These are phyloP conservation scores for Meloidogyne hapla DNA, from an alignment of 1,140 invertebrate species.

Conservation along the genomic window DNA sequence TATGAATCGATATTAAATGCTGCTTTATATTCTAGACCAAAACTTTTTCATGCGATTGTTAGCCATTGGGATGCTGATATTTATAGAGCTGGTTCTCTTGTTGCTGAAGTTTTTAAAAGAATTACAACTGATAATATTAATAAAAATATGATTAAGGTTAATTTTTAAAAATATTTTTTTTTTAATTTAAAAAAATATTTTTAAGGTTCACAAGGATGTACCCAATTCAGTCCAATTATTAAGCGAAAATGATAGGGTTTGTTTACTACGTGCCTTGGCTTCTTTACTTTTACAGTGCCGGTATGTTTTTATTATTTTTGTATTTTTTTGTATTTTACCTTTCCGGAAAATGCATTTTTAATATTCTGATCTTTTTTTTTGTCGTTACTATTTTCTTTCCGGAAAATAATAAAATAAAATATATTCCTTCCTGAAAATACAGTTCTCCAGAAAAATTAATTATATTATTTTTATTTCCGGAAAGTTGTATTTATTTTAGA, in stretches of 20 bases:
- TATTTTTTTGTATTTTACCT: background rate
- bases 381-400: no score
- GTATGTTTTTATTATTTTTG: background rate
- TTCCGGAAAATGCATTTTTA: background rate
- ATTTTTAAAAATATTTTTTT: background rate
- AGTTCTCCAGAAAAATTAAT: no score
- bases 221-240: slow-evolving; percentile 7
- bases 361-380: no score
- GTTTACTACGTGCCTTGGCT: slow-evolving; percentile 15
- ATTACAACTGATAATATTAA: slow-evolving; percentile 22
- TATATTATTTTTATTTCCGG: no score
- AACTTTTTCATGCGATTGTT: slow-evolving; percentile 75
- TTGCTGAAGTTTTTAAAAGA: slow-evolving; percentile 65
- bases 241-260: slow-evolving; percentile 2
- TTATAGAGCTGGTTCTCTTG: slow-evolving; percentile 72
- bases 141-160: slow-evolving; percentile 9
- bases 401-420: no score
- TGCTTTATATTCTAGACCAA: slow-evolving; percentile 81
- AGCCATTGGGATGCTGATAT: slow-evolving; percentile 82
- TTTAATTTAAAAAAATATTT: no score
- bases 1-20: slow-evolving; percentile 95
- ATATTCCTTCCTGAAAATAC: no score
- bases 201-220: background rate
- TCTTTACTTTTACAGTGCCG: slow-evolving; percentile 18
- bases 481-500: no score